phyloP scores from a whole-genome alignment of 2,797 vertebrate species.

The Margarornis squamiger region DNA sequence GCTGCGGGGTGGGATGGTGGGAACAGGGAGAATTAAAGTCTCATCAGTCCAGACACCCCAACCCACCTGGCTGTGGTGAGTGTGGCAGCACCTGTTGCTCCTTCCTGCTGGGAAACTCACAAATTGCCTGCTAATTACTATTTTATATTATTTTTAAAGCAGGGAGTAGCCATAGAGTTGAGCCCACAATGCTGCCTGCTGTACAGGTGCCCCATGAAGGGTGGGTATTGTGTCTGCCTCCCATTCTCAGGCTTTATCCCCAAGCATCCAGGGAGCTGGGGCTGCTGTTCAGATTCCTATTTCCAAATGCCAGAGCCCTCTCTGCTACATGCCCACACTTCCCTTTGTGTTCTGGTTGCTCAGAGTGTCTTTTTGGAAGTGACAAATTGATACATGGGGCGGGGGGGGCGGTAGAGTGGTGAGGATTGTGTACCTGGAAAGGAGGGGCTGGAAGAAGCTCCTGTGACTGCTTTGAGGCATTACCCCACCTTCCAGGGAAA shows the following conservation, averaged over 20 bases:
- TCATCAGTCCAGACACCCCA: neutral
- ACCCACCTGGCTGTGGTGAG: rapidly evolving
- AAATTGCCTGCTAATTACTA: neutral
- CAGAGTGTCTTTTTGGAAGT: rapidly evolving
- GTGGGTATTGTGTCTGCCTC: neutral
- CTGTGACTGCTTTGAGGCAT: neutral
- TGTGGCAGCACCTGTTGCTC: neutral
- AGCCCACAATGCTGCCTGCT: neutral
- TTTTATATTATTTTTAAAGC: neutral
- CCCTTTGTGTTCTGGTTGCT: neutral
- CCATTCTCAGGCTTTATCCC: neutral
- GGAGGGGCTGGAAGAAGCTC: neutral
- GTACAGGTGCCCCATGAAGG: neutral
- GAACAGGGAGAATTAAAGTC: neutral
- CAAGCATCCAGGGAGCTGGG: neutral
- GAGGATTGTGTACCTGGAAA: neutral
- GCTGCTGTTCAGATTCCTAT: neutral
- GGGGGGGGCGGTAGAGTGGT: neutral
- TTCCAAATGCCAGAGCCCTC: neutral
- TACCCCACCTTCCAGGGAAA: neutral
- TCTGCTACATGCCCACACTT: neutral
- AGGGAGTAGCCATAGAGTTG: neutral
- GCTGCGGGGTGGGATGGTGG: rapidly evolving
- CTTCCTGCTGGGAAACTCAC: neutral
- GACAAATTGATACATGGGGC: neutral